Percentiles rank a stretch among this genome's conserved stretches.
phyloP scores from a whole-genome alignment of 64 coral and sea anemone species.

The Montipora cactus region DNA sequence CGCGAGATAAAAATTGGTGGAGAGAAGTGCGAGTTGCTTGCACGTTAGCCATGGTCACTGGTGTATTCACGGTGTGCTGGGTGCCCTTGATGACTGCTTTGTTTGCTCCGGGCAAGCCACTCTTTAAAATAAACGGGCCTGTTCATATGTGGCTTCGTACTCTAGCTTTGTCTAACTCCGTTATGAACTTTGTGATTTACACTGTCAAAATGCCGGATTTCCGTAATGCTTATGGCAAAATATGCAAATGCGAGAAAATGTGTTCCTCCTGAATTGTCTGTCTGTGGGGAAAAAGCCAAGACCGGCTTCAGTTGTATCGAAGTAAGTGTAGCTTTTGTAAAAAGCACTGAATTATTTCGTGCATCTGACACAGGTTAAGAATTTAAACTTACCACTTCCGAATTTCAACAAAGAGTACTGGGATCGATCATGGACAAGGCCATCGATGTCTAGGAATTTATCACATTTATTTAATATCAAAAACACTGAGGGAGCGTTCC shows the following conservation, averaged over 20 bases:
- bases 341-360: too few relatives aligned
- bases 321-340: too few relatives aligned
- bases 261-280: not conserved
- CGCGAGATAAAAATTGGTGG: not conserved
- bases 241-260: not conserved
- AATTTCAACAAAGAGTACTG: too few relatives aligned
- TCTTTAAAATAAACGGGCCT: not conserved
- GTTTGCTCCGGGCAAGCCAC: not conserved
- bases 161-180: slow-evolving; percentile 1
- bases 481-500: too few relatives aligned
- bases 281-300: too few relatives aligned
- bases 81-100: not conserved
- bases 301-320: too few relatives aligned
- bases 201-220: not conserved
- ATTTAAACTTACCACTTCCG: too few relatives aligned
- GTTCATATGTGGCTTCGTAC: slow-evolving; percentile 20
- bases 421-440: too few relatives aligned
- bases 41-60: not conserved
- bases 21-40: not conserved
- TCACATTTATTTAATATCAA: too few relatives aligned
- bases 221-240: not conserved
- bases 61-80: slow-evolving; percentile 15
- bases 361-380: too few relatives aligned
- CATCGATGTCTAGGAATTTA: too few relatives aligned
- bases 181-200: slow-evolving; percentile 34